phyloP scores from a whole-genome alignment of 2,797 vertebrate genomes.

The Pangasius djambal region DNA sequence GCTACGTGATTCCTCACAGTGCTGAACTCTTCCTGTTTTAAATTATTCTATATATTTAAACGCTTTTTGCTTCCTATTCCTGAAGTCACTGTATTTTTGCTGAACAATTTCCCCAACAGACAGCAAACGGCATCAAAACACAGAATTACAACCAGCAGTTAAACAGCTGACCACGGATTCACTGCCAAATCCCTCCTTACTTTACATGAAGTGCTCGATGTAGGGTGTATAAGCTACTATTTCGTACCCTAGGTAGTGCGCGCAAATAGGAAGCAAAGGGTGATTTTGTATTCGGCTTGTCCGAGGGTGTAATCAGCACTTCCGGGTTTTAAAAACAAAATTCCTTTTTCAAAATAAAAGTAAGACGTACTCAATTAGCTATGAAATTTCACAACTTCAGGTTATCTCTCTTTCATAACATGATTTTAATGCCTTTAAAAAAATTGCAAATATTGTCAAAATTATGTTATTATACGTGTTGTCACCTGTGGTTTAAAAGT shows the following conservation, averaged over 20 bases:
- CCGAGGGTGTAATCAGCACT: constrained; percentile 9
- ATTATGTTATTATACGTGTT: background rate
- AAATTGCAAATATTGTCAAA: background rate
- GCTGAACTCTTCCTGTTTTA: background rate
- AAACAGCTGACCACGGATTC: constrained; percentile 45
- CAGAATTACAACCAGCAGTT: background rate
- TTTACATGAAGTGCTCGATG: background rate
- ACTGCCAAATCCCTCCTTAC: background rate
- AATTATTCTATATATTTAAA: background rate
- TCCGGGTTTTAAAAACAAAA: constrained; percentile 16
- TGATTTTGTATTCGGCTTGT: background rate
- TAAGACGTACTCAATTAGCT: background rate
- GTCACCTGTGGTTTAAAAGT: background rate
- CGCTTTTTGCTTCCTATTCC: background rate
- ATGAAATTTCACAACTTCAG: background rate
- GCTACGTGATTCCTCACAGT: background rate
- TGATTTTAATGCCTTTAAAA: background rate
- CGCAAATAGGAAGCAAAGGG: background rate
- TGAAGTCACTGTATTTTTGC: background rate
- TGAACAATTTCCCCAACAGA: background rate
- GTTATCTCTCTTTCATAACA: background rate
- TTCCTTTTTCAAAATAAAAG: constrained; percentile 19
- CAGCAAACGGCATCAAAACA: background rate
- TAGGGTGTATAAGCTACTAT: background rate
- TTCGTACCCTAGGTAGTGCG: background rate